Conservation (phyloP, 2,888 invertebrate genomes). For the Lasioglossum villosulum region DNA sequence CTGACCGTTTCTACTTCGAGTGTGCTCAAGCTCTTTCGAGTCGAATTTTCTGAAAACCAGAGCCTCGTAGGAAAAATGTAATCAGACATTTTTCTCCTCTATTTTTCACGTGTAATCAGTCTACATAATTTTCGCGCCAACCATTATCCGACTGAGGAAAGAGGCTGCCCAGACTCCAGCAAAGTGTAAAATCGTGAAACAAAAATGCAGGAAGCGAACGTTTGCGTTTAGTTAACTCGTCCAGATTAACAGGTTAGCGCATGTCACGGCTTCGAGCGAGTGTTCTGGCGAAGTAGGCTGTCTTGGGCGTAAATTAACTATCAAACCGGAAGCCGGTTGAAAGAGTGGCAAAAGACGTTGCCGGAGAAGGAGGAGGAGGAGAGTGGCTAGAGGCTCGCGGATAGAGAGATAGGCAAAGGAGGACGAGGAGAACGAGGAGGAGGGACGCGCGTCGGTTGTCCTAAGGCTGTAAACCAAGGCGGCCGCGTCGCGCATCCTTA, state of each 20-base stretch:
- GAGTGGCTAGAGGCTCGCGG: slow-evolving; percentile 24
- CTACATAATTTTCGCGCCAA: neutral
- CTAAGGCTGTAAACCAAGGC: slow-evolving; percentile 65
- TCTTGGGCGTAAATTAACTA: slow-evolving; percentile 31
- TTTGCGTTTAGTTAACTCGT: neutral
- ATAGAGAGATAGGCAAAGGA: slow-evolving; percentile 17
- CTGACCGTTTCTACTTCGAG: neutral
- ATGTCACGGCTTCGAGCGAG: neutral
- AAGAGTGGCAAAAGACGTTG: slow-evolving; percentile 9
- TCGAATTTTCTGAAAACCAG: neutral
- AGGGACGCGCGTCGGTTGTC: slow-evolving; percentile 47
- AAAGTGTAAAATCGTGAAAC: neutral
- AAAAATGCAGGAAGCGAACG: neutral
- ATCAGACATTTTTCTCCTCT: neutral
- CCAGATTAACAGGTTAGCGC: neutral
- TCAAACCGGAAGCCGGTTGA: slow-evolving; percentile 25
- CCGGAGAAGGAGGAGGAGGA: neutral
- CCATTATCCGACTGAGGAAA: neutral
- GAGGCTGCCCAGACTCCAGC: neutral
- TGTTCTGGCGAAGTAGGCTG: slow-evolving; percentile 18
- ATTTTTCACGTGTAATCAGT: neutral
- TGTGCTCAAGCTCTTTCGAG: neutral
- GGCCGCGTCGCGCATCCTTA: slow-evolving; percentile 69
- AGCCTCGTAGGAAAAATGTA: neutral
- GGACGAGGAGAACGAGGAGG: slow-evolving; percentile 11